phyloP scores from a whole-genome alignment of 2,113 vertebrate genomes.

The Pogona vitticeps region DNA sequence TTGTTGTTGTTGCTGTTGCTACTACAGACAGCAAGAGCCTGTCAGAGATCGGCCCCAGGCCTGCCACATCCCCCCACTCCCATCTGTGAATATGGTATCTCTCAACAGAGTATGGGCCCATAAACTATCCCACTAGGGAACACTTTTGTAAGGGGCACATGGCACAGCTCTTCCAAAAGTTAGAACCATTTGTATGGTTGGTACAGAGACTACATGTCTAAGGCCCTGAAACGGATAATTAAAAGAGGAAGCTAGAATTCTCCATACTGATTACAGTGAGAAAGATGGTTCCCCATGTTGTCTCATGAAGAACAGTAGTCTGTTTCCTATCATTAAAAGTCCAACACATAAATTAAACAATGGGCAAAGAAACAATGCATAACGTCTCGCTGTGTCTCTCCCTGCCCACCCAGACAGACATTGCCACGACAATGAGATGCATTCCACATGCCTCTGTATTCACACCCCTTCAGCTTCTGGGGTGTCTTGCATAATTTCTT shows the following conservation, averaged over 20 bases:
- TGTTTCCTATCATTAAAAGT: slow-evolving; percentile 63
- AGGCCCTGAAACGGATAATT: no score
- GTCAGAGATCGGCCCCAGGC: neutral
- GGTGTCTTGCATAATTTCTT: neutral
- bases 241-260: neutral
- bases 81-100: no score
- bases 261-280: neutral
- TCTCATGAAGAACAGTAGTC: slow-evolving; percentile 57
- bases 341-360: slow-evolving; percentile 70
- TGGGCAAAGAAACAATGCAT: slow-evolving; percentile 1
- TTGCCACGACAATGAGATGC: no score
- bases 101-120: neutral
- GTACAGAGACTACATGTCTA: neutral
- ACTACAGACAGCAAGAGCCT: no score
- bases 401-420: neutral
- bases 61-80: neutral
- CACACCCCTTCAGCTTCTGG: neutral
- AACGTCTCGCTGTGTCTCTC: no score
- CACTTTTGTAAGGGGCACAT: neutral
- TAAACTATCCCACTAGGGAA: neutral
- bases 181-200: no score
- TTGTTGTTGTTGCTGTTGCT: no score
- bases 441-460: neutral
- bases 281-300: slow-evolving; percentile 38
- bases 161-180: neutral